phyloP scores from a whole-genome alignment of 92 coral and sea anemone species.

The Epizoanthus illoricatus region DNA sequence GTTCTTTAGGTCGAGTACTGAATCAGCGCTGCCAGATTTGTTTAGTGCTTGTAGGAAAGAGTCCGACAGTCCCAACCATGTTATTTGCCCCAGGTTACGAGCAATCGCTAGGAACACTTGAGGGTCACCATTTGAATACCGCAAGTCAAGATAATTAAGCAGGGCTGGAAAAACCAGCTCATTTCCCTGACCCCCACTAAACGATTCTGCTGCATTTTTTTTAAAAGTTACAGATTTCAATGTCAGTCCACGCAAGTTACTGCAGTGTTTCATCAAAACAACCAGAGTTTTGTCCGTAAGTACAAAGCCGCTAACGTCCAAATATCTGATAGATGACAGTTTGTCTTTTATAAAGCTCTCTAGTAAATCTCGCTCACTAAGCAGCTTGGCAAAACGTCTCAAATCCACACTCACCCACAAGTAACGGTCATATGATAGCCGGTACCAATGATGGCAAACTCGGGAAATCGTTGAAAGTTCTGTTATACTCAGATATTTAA shows the following conservation, averaged over 20 bases:
- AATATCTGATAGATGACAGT: constrained; percentile 36
- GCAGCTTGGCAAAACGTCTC: constrained; percentile 49
- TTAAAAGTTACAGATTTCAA: constrained; percentile 60
- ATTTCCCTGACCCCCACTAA: background rate
- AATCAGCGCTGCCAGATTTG: constrained; percentile 25
- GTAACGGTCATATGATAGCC: constrained; percentile 55
- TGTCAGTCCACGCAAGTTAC: constrained; percentile 54
- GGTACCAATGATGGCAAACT: constrained; percentile 71
- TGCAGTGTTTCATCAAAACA: constrained; percentile 52
- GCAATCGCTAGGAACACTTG: constrained; percentile 60
- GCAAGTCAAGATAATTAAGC: constrained; percentile 59
- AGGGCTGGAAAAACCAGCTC: constrained; percentile 50
- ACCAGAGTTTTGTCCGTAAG: constrained; percentile 49
- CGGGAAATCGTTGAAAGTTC: constrained; percentile 55
- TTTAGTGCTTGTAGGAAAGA: constrained; percentile 52
- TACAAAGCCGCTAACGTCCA: constrained; percentile 70
- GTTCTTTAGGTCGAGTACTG: constrained; percentile 45
- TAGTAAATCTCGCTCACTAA: constrained; percentile 37
- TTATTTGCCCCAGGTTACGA: constrained; percentile 42
- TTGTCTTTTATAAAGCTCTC: constrained; percentile 32
- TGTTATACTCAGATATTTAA: constrained; percentile 47
- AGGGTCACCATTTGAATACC: constrained; percentile 65
- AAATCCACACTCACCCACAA: constrained; percentile 66
- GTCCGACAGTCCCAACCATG: constrained; percentile 78
- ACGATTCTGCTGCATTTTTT: background rate